Evolutionary conservation across 2,113 vertebrate genomes (phyloP).

Genomic region (Periophthalmus modestus): DNA sequence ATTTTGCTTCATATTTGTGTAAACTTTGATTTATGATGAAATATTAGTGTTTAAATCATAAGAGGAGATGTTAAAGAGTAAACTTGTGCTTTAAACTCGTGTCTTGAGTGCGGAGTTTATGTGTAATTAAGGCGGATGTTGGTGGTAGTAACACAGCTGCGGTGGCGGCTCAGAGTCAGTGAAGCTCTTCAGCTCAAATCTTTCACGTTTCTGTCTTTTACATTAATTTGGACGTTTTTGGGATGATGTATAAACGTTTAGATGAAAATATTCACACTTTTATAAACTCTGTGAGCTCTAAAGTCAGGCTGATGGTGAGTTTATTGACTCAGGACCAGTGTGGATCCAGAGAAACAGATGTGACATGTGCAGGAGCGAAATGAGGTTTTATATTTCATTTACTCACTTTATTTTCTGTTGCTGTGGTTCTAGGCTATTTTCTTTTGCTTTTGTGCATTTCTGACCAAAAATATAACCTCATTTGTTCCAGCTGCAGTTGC

Average conservation of each 20-base stretch:
- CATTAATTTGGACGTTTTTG: not conserved
- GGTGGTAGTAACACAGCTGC: slow-evolving; percentile 15
- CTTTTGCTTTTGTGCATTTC: too few relatives aligned
- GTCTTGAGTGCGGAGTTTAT: not conserved
- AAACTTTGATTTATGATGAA: fast-evolving
- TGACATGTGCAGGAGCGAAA: too few relatives aligned
- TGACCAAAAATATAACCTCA: too few relatives aligned
- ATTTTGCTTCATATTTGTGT: not conserved
- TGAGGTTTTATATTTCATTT: too few relatives aligned
- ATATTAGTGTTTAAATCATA: fast-evolving
- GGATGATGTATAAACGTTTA: not conserved
- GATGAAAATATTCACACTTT: too few relatives aligned
- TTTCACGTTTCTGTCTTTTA: not conserved
- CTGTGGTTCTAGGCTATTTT: too few relatives aligned
- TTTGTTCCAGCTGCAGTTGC: too few relatives aligned
- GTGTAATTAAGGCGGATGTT: not conserved
- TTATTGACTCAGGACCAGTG: too few relatives aligned
- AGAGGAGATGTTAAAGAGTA: not conserved
- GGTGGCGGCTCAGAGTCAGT: not conserved
- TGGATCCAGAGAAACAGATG: too few relatives aligned
- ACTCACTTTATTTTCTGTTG: too few relatives aligned
- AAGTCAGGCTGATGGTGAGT: too few relatives aligned
- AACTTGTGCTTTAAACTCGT: fast-evolving
- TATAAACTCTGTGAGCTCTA: too few relatives aligned
- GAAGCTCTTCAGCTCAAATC: not conserved